Base-by-base conservation (phyloP, 2,797 vertebrate species). In the Galagoides demidoff region DNA sequence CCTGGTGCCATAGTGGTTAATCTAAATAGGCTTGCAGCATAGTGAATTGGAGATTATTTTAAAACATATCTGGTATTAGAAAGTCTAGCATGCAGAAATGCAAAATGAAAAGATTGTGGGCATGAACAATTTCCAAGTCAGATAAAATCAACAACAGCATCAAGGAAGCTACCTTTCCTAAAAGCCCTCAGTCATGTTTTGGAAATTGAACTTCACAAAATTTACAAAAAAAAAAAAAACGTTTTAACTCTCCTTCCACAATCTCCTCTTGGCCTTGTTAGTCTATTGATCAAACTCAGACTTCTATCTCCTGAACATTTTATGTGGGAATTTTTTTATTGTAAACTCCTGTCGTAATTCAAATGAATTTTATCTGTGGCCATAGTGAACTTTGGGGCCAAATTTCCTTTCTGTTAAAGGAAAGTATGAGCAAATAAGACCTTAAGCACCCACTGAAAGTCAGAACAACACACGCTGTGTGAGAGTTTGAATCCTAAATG, bases 281-380 rank as follows among this genome's bases (percentile, higher is more conserved):
- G 88, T 97, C 77, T 92, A 97, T 94, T 97, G 97, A 97, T 97
- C 98, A 97, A 96, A 86, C 79, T 97, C 23, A 70, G 88, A 93
- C 78, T 0, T 0, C 95, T 96, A 77, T 83, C 89, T 97, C 96
- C 95, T 96, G 96, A 98, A 97, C 85, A 96, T 96, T 88, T 96
- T 97, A 97, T 97, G 90, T 73, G 96, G 83, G 92, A 34, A 61
- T 83, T 97, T 96, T 96, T 96, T 98, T 97, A 97, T 92, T 98
- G 74, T 94, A 97, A 97, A 97, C 96, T 88, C 79, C 79, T 95
- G 45, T 93, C 90, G 90, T 95, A 96, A 96, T 95, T 95, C 94
- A 97, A 97, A 97, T 98, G 96, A 98, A 96, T 97, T 98, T 97
- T 98, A 94, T 97, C 97, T 97, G 88, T 19, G 39, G 89, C 92